Evolutionary conservation across 2,113 vertebrate genomes (phyloP), one percentile per base, ranked within the genome.

Genomic region (Sorex araneus): DNA sequence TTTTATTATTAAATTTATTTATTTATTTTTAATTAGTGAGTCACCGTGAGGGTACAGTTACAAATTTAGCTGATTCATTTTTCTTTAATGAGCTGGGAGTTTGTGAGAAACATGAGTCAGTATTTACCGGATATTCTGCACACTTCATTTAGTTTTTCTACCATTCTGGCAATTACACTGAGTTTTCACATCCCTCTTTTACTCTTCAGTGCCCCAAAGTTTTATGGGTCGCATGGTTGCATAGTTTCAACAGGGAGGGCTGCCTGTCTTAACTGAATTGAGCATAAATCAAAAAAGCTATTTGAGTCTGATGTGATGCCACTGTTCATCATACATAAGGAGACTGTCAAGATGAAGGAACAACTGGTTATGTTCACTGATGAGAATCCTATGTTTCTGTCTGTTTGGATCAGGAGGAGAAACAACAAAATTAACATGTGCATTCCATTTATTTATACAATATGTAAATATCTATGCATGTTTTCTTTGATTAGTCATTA

Each of bases 281-380:
- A 87, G 32, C 43, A 3, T 87, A 84, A 64, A 80, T 57, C 34
- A 79, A 15, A 79, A 19, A 9, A 40, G 67, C 5, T 50, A 50
- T 50, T 10, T 13, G 32, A 88, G 75, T 45, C 25, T 12, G n/a
- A 32, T 32, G 21, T 47, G 67, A 43, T 30, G 3, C 12, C 92
- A 6, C 47, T 88, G 75, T 84, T 90, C 67, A 63, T 85, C 89
- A 28, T 30, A 75, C 15, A 40, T 47, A 64, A 54, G 15, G 43
- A 76, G 74, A 60, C 54, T 34, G 43, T 92, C n/a, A 77, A n/a
- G 9, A 71, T 78, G n/a, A 45, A 15, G 34, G 19, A 32, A 45
- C 69, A 81, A 28, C 32, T 84, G 12, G 69, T 28, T 30, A 18
- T 66, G 36, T 60, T 45, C 78, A 6, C 3, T 84, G 47, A 69